A percentile compares a stretch with the other conserved stretches of the same genome.
These are phyloP conservation scores for Nymphalis polychloros DNA, from an alignment of 2,888 invertebrate genomes.

Conservation along the genomic window DNA sequence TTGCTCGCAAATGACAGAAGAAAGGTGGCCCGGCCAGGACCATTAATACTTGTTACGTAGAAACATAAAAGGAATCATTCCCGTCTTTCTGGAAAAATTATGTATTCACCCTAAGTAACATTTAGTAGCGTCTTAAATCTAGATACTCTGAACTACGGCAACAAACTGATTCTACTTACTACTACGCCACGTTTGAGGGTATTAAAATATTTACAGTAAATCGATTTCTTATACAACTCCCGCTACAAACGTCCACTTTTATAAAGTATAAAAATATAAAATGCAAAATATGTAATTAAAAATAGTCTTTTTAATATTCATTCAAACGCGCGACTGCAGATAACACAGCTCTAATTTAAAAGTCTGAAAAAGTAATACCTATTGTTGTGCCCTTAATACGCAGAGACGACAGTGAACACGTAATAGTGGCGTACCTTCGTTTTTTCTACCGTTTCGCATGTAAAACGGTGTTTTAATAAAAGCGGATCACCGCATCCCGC, in stretches of 20 bases:
- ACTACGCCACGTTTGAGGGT: neutral
- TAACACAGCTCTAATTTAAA: conserved; percentile 12
- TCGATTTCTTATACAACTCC: neutral
- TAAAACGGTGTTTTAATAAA: conserved; percentile 78
- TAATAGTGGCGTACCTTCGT: conserved; percentile 51
- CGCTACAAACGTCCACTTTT: neutral
- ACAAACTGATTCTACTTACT: conserved; percentile 7
- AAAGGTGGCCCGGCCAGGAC: conserved; percentile 50
- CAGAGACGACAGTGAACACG: conserved; percentile 26
- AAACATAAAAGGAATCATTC: conserved; percentile 68
- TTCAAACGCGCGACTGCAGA: conserved; percentile 13
- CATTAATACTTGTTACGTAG: conserved; percentile 70
- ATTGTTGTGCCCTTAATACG: conserved; percentile 33
- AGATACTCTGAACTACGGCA: conserved; percentile 25
- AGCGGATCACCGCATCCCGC: conserved; percentile 72
- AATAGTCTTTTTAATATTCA: conserved; percentile 11
- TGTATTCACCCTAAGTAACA: conserved; percentile 58
- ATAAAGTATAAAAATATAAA: neutral
- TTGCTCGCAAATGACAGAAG: conserved; percentile 68
- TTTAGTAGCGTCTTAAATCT: conserved; percentile 44
- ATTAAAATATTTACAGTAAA: neutral
- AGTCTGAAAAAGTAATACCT: conserved; percentile 27
- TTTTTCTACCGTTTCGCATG: conserved; percentile 61
- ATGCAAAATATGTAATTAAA: neutral
- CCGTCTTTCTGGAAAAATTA: conserved; percentile 65